Conservation (phyloP, 2,888 invertebrate species). For the Acronicta leporina region DNA sequence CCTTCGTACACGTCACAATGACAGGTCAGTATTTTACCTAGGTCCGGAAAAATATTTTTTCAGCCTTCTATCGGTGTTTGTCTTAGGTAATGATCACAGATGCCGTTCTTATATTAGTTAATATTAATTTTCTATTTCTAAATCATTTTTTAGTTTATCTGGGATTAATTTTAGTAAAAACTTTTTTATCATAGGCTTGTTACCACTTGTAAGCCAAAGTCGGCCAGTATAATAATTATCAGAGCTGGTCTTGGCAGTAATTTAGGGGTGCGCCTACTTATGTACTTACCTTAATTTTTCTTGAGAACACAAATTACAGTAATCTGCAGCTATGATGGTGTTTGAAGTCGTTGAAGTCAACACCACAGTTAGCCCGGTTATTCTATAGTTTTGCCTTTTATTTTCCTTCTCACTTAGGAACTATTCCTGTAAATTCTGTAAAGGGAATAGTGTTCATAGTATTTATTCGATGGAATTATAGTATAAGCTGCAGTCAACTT, state of each 20-base stretch:
- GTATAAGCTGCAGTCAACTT: too few relatives aligned
- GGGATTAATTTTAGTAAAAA: background rate
- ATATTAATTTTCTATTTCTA: too few relatives aligned
- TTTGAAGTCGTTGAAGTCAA: constrained; percentile 3
- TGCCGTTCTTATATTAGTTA: too few relatives aligned
- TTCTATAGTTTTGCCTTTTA: too few relatives aligned
- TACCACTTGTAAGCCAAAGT: constrained; percentile 1
- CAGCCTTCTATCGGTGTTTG: constrained; percentile 18
- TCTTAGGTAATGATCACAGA: constrained; percentile 5
- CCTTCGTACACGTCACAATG: constrained; percentile 65
- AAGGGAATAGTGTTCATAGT: too few relatives aligned
- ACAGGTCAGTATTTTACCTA: constrained; percentile 69
- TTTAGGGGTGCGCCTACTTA: background rate
- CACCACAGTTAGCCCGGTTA: too few relatives aligned
- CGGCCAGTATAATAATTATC: constrained; percentile 23
- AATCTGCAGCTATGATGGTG: constrained; percentile 2
- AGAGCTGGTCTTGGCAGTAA: constrained; percentile 29
- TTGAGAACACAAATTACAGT: constrained; percentile 19
- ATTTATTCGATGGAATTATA: too few relatives aligned
- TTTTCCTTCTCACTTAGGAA: too few relatives aligned
- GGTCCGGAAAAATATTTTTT: constrained; percentile 15
- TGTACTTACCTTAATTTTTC: constrained; percentile 20
- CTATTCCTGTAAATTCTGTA: too few relatives aligned
- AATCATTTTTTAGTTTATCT: constrained; percentile 5
- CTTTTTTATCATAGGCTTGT: constrained; percentile 5